Evolutionary conservation across 2,797 vertebrate species (phyloP).

Genomic region (Acanthurus leucopareius): DNA sequence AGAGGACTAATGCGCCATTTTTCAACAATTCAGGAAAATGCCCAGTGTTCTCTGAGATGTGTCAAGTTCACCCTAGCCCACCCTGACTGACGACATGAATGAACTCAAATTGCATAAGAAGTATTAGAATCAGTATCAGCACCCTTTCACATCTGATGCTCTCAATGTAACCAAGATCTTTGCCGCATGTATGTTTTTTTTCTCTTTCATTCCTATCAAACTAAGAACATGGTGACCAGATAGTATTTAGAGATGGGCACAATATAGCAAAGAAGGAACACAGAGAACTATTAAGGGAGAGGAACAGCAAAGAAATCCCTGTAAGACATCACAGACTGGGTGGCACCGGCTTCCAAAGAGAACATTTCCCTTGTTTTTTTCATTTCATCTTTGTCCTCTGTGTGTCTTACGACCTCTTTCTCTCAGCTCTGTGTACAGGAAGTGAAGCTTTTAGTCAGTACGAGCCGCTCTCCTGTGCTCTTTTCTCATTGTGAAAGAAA

Average conservation of each 20-base stretch:
- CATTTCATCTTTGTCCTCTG: constrained; percentile 23
- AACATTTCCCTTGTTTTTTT: neutral
- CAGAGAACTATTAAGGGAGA: neutral
- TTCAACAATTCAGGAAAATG: too few species aligned
- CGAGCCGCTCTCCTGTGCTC: neutral
- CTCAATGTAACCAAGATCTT: neutral
- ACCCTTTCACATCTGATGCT: too few species aligned
- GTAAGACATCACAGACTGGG: constrained; percentile 2
- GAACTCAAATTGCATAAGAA: too few species aligned
- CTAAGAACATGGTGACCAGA: constrained; percentile 25
- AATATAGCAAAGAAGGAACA: constrained; percentile 24
- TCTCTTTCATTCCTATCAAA: constrained; percentile 7
- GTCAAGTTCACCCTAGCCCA: too few species aligned
- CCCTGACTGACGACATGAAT: too few species aligned
- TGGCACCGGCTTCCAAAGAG: constrained; percentile 22
- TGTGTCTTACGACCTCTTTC: neutral
- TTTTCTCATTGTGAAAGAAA: constrained; percentile 21
- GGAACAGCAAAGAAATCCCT: constrained; percentile 2
- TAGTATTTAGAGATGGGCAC: constrained; percentile 29
- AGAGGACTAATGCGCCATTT: too few species aligned
- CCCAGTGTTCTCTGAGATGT: too few species aligned
- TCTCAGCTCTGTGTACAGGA: constrained; percentile 9
- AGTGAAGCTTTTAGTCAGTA: constrained; percentile 7
- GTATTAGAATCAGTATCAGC: too few species aligned
- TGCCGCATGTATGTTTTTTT: constrained; percentile 1